Evolutionary conservation across 37 sponge, comb jelly and placozoan genomes (phyloP).

Genomic region (Halichondria panicea): DNA sequence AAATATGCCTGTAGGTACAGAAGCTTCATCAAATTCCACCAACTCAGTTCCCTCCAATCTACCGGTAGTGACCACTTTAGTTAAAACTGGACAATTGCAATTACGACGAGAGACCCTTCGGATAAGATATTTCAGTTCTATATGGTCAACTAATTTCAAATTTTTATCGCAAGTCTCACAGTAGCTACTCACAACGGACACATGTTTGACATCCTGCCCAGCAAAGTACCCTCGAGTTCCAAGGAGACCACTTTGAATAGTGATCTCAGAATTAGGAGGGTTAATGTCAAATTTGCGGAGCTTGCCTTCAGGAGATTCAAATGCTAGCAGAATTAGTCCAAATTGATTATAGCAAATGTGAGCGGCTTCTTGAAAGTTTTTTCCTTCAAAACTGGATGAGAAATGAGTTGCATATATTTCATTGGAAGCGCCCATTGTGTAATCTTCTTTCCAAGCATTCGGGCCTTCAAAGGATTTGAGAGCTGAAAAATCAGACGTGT

Average conservation of each 20-base stretch:
- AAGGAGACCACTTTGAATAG: background rate
- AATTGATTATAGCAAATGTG: slow-evolving; percentile 66
- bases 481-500: slow-evolving; percentile 19
- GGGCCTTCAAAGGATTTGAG: background rate
- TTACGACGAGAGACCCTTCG: too few relatives aligned
- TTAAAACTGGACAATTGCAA: too few relatives aligned
- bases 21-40: background rate
- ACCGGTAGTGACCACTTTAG: too few relatives aligned
- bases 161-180: background rate
- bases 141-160: too few relatives aligned
- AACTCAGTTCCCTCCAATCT: background rate
- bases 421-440: slow-evolving; percentile 59
- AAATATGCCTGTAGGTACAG: background rate
- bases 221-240: slow-evolving; percentile 66
- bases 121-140: too few relatives aligned
- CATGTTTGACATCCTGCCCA: slow-evolving; percentile 33
- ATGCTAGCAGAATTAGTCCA: slow-evolving; percentile 69
- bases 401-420: slow-evolving; percentile 65
- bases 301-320: slow-evolving; percentile 15
- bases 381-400: slow-evolving; percentile 45
- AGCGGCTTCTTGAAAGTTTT: slow-evolving; percentile 48
- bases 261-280: slow-evolving; percentile 17
- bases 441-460: slow-evolving; percentile 34
- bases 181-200: slow-evolving; percentile 6
- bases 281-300: slow-evolving; percentile 10